A percentile compares a stretch with the other conserved stretches of the same genome.
phyloP scores from a whole-genome alignment of 2,888 invertebrate genomes.

The Dendrolimus pini region DNA sequence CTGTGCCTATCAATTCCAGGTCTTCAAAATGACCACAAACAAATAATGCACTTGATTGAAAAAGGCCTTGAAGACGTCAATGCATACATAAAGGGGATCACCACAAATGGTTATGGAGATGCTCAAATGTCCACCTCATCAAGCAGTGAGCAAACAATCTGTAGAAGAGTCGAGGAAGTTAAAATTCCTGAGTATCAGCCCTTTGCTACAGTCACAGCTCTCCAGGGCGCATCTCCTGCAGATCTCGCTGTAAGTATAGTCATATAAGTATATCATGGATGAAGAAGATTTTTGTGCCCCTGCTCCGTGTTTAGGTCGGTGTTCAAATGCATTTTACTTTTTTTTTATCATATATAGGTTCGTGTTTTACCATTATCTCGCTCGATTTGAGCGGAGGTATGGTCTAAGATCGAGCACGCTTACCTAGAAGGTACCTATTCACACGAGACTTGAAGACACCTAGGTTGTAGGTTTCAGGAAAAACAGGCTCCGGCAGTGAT shows the following conservation, averaged over 20 bases:
- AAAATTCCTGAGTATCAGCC: conserved; percentile 13
- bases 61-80: conserved; percentile 82
- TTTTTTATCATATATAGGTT: not conserved
- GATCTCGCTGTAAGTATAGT: conserved; percentile 81
- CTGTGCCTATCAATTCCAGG: conserved; percentile 59
- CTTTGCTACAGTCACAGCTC: conserved; percentile 84
- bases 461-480: too few relatives aligned
- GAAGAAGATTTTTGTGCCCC: too few relatives aligned
- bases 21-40: conserved; percentile 92
- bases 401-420: too few relatives aligned
- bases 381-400: too few relatives aligned
- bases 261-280: not conserved
- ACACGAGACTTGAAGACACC: too few relatives aligned
- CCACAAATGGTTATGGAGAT: conserved; percentile 11
- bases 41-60: conserved; percentile 90
- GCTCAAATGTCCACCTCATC: conserved; percentile 17
- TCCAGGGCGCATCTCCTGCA: conserved; percentile 89
- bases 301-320: too few relatives aligned
- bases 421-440: too few relatives aligned
- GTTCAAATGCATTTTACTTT: not conserved
- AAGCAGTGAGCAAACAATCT: conserved; percentile 21
- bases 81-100: conserved; percentile 38
- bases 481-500: too few relatives aligned
- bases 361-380: too few relatives aligned
- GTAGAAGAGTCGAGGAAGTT: conserved; percentile 10